These are phyloP conservation scores for Folsomia candida DNA, from an alignment of 2,888 invertebrate genomes.

Conservation along the genomic window DNA sequence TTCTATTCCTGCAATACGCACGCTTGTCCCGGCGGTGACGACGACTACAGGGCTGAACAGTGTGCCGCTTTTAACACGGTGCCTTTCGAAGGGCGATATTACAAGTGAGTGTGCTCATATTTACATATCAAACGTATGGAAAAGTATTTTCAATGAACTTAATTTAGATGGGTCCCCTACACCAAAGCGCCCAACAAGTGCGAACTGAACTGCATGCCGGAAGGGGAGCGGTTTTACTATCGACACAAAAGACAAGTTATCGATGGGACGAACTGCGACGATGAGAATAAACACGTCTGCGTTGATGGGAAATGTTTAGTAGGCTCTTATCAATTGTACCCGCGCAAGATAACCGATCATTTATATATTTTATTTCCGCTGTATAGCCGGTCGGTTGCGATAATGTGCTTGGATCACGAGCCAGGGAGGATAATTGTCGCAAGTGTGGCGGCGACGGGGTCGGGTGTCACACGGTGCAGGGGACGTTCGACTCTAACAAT, in stretches of 20 bases:
- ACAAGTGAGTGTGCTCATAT: constrained; percentile 65
- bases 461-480: constrained; percentile 72
- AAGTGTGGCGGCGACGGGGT: constrained; percentile 87
- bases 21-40: constrained; percentile 54
- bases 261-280: constrained; percentile 79
- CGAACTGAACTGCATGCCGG: constrained; percentile 93
- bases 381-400: constrained; percentile 87
- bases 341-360: background rate
- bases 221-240: constrained; percentile 86
- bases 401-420: constrained; percentile 83
- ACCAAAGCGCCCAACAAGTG: constrained; percentile 84
- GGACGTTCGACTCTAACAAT: constrained; percentile 67
- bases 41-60: constrained; percentile 84
- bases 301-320: constrained; percentile 92
- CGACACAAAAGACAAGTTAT: constrained; percentile 75
- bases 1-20: constrained; percentile 90
- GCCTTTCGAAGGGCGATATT: constrained; percentile 75
- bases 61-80: constrained; percentile 79
- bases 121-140: background rate
- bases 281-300: constrained; percentile 84
- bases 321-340: constrained; percentile 52
- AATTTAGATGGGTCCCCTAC: constrained; percentile 78
- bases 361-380: constrained; percentile 39
- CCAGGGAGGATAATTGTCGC: constrained; percentile 84
- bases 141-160: background rate